phyloP scores from a whole-genome alignment of 1,140 invertebrate species.

The Camponotus floridanus region DNA sequence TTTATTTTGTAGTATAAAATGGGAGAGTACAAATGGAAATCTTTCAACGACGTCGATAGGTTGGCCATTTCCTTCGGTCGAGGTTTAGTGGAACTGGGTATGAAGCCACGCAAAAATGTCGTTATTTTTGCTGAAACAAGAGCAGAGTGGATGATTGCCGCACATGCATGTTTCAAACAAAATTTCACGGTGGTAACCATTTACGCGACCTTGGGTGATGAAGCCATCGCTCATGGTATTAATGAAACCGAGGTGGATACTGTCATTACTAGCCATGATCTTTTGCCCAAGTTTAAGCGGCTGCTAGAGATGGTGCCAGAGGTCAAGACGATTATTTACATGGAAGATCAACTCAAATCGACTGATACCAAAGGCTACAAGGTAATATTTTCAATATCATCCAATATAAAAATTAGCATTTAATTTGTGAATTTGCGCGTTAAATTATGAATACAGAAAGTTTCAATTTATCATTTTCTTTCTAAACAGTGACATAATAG shows the following conservation, averaged over 20 bases:
- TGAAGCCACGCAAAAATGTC: constrained; percentile 90
- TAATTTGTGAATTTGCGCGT: neutral
- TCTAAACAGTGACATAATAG: neutral
- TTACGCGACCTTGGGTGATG: constrained; percentile 98
- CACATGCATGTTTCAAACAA: constrained; percentile 97
- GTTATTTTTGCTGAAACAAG: constrained; percentile 99
- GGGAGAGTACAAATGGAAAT: constrained; percentile 97
- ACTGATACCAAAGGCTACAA: constrained; percentile 90
- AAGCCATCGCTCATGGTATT: constrained; percentile 97
- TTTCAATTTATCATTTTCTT: neutral
- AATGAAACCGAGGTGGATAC: constrained; percentile 98
- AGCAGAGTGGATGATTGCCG: constrained; percentile 98
- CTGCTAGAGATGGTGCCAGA: constrained; percentile 90
- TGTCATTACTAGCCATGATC: constrained; percentile 95
- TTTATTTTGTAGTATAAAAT: constrained; percentile 91
- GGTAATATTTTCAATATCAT: constrained; percentile 80
- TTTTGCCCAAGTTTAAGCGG: constrained; percentile 95
- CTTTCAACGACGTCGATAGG: constrained; percentile 92
- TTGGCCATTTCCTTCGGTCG: constrained; percentile 92
- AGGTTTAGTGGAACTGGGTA: constrained; percentile 90
- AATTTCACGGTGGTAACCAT: constrained; percentile 96
- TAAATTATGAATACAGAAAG: neutral
- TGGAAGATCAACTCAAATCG: constrained; percentile 94
- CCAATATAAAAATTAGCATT: neutral
- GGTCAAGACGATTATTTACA: constrained; percentile 94